phyloP scores from a whole-genome alignment of 2,888 invertebrate genomes.

The Odontomyia ornata region DNA sequence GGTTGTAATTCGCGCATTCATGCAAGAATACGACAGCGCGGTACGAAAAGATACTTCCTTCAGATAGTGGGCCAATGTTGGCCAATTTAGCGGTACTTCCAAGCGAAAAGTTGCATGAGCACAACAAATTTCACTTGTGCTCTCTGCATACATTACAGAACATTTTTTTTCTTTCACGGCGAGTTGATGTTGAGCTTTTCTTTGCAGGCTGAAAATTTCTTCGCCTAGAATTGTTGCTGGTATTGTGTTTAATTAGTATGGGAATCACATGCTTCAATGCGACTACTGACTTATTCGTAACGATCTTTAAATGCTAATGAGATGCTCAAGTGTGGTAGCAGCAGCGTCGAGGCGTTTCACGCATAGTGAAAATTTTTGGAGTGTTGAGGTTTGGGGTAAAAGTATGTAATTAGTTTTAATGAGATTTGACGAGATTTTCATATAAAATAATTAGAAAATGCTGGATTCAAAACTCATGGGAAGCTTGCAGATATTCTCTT shows the following conservation, averaged over 20 bases:
- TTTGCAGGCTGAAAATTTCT: slow-evolving; percentile 2
- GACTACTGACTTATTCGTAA: not conserved
- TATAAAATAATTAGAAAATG: no score
- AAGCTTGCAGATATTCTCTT: no score
- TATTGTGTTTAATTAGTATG: not conserved
- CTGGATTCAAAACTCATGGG: no score
- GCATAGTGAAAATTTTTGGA: no score
- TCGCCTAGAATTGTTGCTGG: not conserved
- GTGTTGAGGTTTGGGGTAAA: no score
- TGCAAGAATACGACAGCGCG: slow-evolving; percentile 11
- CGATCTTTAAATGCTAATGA: slow-evolving; percentile 2
- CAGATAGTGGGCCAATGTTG: no score
- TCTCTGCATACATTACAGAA: no score
- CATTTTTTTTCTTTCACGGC: no score
- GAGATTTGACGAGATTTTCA: no score
- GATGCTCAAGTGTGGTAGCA: not conserved
- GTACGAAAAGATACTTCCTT: no score
- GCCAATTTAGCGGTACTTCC: not conserved
- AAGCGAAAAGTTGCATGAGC: not conserved
- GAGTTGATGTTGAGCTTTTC: not conserved
- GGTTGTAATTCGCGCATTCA: slow-evolving; percentile 23
- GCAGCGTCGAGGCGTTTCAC: no score
- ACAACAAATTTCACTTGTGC: slow-evolving; percentile 35
- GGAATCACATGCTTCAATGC: not conserved
- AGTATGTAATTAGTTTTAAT: no score